Evolutionary conservation across 2,113 vertebrate species (phyloP).

Genomic region (Spermophilus dauricus): DNA sequence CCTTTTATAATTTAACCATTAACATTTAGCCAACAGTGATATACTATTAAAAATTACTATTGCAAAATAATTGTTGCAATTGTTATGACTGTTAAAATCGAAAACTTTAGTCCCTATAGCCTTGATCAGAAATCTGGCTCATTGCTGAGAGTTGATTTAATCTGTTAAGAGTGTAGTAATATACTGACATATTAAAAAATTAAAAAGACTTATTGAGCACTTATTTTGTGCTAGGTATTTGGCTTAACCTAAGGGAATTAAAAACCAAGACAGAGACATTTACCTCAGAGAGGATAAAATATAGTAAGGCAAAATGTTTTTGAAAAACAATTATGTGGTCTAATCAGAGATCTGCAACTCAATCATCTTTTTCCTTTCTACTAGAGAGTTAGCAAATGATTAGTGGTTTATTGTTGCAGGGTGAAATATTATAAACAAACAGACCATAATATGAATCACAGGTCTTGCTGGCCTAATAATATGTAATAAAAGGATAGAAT

Average conservation of each 20-base stretch:
- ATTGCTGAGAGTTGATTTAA: neutral
- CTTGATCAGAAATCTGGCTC: neutral
- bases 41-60: neutral
- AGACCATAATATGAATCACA: neutral
- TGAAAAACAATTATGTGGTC: neutral
- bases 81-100: neutral
- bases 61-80: neutral
- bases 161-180: neutral
- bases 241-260: neutral
- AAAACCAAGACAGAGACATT: neutral
- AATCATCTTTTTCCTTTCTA: neutral
- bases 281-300: neutral
- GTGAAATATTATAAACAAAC: neutral
- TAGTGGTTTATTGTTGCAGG: neutral
- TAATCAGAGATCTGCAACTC: neutral
- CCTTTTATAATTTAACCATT: neutral
- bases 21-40: neutral
- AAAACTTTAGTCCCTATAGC: neutral
- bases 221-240: neutral
- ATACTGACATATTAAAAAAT: neutral
- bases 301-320: neutral
- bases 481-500: neutral
- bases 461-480: neutral
- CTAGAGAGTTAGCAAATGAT: neutral
- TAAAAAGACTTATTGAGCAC: neutral